Evolutionary conservation across 2,888 invertebrate genomes (phyloP), one percentile per base, ranked within the genome.

Genomic region (Epicampocera succincta): DNA sequence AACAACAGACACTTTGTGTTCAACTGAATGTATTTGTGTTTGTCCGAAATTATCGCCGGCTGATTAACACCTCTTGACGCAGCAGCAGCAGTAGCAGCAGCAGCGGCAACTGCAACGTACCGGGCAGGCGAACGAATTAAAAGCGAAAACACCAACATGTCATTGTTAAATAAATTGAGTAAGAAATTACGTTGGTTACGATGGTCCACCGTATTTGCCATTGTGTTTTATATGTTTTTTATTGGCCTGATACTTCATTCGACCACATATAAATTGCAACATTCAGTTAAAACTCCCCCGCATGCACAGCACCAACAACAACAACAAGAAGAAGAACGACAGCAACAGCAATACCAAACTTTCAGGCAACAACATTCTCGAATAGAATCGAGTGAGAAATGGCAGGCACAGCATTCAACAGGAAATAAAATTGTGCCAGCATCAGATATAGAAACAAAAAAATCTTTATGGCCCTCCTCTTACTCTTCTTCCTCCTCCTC

Each of bases 121-220:
- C 33, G 33, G 33, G 8, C 33, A 13, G 25, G 29, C 58, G 58
- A 44, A 63, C 50, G 63, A 33, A 48, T 29, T 60, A 75, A 44
- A 50, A 46, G 42, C 44, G 50, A 69, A 72, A 66, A 66, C 82
- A 52, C 21, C 72, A 88, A 84, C 86, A 89, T 89, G 88, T 87
- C 88, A 84, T 87, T 89, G 84, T 85, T 89, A 85, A 89, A 87
- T 85, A 90, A 90, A 86, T 86, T 89, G 85, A 87, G 88, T 85
- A 89, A 89, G 85, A 87, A 87, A 85, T 86, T 89, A 75, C 88
- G 88, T 82, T 88, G 90, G 87, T 85, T 90, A 68, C 90, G 93
- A 83, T 93, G 93, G 93, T 93, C 93, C 19, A 92, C 92, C 84
- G 89, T 92, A 68, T 91, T 92, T 82, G 92, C 93, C 78, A 89